phyloP scores from a whole-genome alignment of 2,888 invertebrate species.

The Brenthis hecate region DNA sequence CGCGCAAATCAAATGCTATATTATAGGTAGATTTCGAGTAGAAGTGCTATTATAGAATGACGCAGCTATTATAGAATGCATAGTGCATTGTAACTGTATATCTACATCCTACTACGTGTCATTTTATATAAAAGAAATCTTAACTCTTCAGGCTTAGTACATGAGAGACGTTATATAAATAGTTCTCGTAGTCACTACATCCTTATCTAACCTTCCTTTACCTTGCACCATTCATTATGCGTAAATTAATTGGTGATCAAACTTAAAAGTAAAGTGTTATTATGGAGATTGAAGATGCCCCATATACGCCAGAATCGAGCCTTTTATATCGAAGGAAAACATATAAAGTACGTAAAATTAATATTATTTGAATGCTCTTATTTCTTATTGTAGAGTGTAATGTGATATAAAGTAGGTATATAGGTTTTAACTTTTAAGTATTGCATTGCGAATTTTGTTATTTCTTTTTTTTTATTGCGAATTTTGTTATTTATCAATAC shows the following conservation, averaged over 20 bases:
- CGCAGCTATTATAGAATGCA: not conserved
- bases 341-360: slow-evolving; percentile 1
- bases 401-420: too few species aligned
- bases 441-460: too few species aligned
- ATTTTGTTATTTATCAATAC: too few species aligned
- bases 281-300: slow-evolving; percentile 37
- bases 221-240: slow-evolving; percentile 35
- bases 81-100: not conserved
- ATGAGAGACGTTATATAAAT: slow-evolving; percentile 11
- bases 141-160: slow-evolving; percentile 11
- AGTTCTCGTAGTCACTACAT: slow-evolving; percentile 10
- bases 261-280: slow-evolving; percentile 3
- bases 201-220: slow-evolving; percentile 13
- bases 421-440: too few species aligned
- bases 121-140: slow-evolving; percentile 36
- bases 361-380: too few species aligned
- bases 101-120: not conserved
- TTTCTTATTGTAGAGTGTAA: too few species aligned
- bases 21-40: not conserved
- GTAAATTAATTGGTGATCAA: slow-evolving; percentile 35
- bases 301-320: slow-evolving; percentile 25
- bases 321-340: slow-evolving; percentile 19
- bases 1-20: slow-evolving; percentile 22
- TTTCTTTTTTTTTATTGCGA: too few species aligned
- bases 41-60: not conserved